These are phyloP conservation scores for Mythimna loreyi DNA, from an alignment of 2,888 invertebrate genomes.

Conservation along the genomic window DNA sequence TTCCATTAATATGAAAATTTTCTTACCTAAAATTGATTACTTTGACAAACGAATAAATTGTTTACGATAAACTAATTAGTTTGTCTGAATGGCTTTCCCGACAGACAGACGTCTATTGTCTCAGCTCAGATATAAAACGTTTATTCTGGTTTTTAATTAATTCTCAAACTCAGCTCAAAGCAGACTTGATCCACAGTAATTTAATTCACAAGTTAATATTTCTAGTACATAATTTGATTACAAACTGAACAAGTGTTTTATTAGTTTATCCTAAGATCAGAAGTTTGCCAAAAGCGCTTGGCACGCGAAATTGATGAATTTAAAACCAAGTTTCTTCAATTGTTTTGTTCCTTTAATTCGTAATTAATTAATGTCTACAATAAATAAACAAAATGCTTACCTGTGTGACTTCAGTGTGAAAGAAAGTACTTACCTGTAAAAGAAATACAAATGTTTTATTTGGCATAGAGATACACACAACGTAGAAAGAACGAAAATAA, in stretches of 20 bases:
- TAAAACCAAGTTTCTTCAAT: neutral
- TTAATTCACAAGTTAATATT: conserved; percentile 67
- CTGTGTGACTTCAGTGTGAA: too few relatives aligned
- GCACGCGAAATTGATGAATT: conserved; percentile 29
- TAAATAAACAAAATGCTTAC: too few relatives aligned
- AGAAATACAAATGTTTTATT: neutral
- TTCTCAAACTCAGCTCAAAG: conserved; percentile 39
- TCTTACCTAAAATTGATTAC: neutral
- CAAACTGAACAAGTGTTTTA: conserved; percentile 61
- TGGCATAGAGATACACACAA: too few relatives aligned
- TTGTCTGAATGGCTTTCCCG: neutral
- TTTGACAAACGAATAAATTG: neutral
- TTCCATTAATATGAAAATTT: too few relatives aligned
- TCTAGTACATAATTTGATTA: conserved; percentile 66
- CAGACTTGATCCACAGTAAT: conserved; percentile 52
- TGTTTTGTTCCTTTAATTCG: neutral
- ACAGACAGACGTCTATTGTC: conserved; percentile 37
- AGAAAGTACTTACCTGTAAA: neutral
- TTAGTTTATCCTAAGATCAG: conserved; percentile 54
- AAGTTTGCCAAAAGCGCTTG: conserved; percentile 59
- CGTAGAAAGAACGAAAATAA: too few relatives aligned
- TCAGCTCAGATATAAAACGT: conserved; percentile 23
- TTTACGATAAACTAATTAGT: conserved; percentile 9
- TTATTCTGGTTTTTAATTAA: conserved; percentile 62
- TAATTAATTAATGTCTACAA: neutral